A percentile compares a stretch with the other conserved stretches of the same genome.
Conservation (phyloP, 2,113 vertebrate species). For the Apteryx owenii region DNA sequence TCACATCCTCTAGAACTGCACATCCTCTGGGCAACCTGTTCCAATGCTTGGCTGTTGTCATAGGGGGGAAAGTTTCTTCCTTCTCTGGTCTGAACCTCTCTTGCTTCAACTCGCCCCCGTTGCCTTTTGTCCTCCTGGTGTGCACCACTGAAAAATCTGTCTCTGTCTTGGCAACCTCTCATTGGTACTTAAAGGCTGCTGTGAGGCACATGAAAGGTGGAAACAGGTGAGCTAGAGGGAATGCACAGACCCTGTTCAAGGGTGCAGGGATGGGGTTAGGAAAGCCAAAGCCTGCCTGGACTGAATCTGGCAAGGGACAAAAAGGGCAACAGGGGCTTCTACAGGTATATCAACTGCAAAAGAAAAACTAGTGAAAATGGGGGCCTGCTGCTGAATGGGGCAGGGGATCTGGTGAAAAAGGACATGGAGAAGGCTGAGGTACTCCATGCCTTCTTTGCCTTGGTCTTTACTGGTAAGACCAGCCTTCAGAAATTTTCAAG, state of each 20-base stretch:
- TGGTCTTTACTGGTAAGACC: not conserved
- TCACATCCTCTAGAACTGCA: too few relatives aligned
- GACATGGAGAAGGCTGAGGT: not conserved
- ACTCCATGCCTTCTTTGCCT: not conserved
- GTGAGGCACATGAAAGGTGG: not conserved
- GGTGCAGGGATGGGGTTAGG: not conserved
- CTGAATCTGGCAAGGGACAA: not conserved
- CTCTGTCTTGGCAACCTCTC: too few relatives aligned
- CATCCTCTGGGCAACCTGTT: not conserved
- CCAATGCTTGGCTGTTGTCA: not conserved
- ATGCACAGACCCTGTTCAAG: not conserved
- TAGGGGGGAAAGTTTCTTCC: too few relatives aligned
- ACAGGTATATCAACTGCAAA: not conserved
- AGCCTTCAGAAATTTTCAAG: not conserved
- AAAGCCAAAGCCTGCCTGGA: not conserved
- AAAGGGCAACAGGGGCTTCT: not conserved
- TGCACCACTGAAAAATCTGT: not conserved
- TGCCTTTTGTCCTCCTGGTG: accelerated
- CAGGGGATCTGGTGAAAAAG: not conserved
- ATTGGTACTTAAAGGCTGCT: not conserved
- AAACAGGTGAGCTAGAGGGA: not conserved
- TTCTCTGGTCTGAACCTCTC: not conserved
- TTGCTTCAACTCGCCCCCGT: not conserved
- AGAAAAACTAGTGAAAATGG: not conserved
- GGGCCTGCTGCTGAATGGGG: accelerated